phyloP scores from a whole-genome alignment of 1,140 invertebrate species.

The Saccostrea echinata region DNA sequence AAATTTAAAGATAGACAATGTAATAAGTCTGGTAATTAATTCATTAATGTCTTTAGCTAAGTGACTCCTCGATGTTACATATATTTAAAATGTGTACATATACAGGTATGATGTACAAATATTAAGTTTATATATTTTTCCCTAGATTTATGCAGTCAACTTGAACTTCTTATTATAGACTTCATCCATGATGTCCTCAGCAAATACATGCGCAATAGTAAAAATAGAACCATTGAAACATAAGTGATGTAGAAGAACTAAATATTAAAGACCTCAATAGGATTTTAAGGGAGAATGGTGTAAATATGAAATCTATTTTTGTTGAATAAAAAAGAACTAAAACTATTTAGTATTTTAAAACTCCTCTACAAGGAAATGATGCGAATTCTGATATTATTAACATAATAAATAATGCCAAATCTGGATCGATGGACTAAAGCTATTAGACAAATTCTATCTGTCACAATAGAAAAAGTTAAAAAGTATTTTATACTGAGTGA shows the following conservation, averaged over 20 bases:
- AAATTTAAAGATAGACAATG: too few relatives aligned
- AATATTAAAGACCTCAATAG: constrained; percentile 4
- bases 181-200: neutral
- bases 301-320: neutral
- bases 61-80: too few relatives aligned
- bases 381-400: neutral
- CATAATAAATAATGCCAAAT: constrained; percentile 7
- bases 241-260: neutral
- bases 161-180: neutral
- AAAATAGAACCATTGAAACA: neutral
- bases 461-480: constrained; percentile 1
- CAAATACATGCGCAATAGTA: neutral
- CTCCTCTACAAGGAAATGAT: neutral
- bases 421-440: neutral
- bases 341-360: neutral
- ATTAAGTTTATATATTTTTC: neutral
- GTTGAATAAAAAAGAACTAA: neutral
- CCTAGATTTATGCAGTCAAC: neutral
- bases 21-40: too few relatives aligned
- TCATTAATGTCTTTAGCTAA: too few relatives aligned
- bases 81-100: too few relatives aligned
- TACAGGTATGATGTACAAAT: too few relatives aligned
- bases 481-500: neutral
- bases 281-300: neutral
- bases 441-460: neutral